phyloP scores from a whole-genome alignment of 2,113 vertebrate species.

The Glaucidium brasilianum region DNA sequence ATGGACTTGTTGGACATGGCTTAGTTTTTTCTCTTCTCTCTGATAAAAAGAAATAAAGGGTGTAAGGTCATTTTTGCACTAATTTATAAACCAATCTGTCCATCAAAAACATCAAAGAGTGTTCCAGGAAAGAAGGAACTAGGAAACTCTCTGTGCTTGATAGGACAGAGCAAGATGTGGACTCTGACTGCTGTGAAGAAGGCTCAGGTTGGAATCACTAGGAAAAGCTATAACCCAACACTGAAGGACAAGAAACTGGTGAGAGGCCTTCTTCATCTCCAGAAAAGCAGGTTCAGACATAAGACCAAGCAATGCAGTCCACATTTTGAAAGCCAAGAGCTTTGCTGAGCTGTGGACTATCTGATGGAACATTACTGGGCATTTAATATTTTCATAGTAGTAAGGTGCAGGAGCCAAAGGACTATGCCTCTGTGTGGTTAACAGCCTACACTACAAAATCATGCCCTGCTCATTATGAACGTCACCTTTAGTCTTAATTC shows the following conservation, averaged over 20 bases:
- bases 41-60: not conserved
- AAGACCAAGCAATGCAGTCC: not conserved
- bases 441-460: not conserved
- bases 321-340: not conserved
- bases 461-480: not conserved
- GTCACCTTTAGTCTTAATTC: not conserved
- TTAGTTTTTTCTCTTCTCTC: not conserved
- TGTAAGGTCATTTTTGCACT: not conserved
- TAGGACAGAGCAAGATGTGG: not conserved
- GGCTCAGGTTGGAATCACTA: not conserved
- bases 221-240: not conserved
- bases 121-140: not conserved
- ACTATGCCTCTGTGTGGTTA: not conserved
- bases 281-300: not conserved
- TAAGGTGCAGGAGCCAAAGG: not conserved
- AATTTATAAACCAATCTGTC: not conserved
- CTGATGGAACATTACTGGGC: not conserved
- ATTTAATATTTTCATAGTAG: not conserved
- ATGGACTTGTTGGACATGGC: not conserved
- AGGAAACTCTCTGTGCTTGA: not conserved
- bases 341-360: not conserved
- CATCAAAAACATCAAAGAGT: not conserved
- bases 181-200: not conserved
- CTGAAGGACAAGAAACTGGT: not conserved
- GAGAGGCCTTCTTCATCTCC: not conserved